phyloP scores from a whole-genome alignment of 2,888 invertebrate genomes.

The Hedychridium roseum region DNA sequence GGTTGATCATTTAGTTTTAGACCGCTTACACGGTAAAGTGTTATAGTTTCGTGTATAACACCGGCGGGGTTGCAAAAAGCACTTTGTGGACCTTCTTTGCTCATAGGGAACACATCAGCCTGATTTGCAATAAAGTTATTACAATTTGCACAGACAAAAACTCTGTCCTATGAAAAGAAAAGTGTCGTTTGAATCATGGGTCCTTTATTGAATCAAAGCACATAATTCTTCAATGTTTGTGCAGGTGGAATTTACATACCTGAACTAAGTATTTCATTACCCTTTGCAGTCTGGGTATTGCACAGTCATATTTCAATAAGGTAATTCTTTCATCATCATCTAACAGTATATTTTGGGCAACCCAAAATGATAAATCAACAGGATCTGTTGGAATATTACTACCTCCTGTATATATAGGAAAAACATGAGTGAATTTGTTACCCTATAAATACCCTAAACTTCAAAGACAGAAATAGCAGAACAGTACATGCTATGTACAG shows the following conservation, averaged over 20 bases:
- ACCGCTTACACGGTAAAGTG: constrained; percentile 68
- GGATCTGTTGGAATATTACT: constrained; percentile 71
- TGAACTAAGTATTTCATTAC: constrained; percentile 65
- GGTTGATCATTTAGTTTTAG: constrained; percentile 65
- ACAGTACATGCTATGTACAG: constrained; percentile 27
- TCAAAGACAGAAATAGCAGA: too few relatives aligned
- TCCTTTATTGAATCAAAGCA: too few relatives aligned
- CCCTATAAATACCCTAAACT: constrained; percentile 6
- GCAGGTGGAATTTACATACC: constrained; percentile 16
- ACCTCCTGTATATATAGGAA: constrained; percentile 53
- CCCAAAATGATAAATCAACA: constrained; percentile 80
- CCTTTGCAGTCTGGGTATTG: constrained; percentile 72
- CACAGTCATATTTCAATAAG: constrained; percentile 73
- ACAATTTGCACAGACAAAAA: constrained; percentile 67
- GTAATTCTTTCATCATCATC: constrained; percentile 71
- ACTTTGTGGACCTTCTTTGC: constrained; percentile 79
- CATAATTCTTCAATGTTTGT: too few relatives aligned
- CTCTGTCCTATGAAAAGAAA: constrained; percentile 38
- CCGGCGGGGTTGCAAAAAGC: constrained; percentile 85
- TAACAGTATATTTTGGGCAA: constrained; percentile 78
- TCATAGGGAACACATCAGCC: constrained; percentile 81
- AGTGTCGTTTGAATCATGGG: constrained; percentile 12
- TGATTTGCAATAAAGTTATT: constrained; percentile 69
- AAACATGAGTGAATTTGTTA: too few relatives aligned
- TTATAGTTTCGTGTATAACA: constrained; percentile 82